Evolutionary conservation across 2,797 vertebrate species (phyloP).

Genomic region (Megalops cyprinoides): DNA sequence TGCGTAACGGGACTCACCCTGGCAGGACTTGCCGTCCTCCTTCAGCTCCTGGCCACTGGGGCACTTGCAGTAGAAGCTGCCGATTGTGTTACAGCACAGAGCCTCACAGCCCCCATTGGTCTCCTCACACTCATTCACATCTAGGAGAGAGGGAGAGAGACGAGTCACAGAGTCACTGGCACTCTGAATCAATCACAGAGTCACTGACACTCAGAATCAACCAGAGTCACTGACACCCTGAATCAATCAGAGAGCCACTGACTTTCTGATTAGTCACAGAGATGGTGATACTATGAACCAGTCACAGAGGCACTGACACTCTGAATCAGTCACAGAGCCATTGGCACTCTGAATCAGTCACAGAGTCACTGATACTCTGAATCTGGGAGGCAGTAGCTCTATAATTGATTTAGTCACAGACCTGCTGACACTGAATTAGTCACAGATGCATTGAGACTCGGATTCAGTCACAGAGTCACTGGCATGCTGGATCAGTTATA

Average conservation of each 20-base stretch:
- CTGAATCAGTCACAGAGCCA: not conserved
- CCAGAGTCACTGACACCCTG: too few species aligned
- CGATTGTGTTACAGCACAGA: constrained; percentile 82
- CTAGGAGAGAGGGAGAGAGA: constrained; percentile 52
- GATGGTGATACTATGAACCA: not conserved
- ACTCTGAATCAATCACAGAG: not conserved
- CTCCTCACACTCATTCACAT: constrained; percentile 79
- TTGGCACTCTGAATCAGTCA: not conserved
- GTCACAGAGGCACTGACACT: not conserved
- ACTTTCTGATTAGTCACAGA: not conserved
- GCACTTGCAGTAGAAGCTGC: constrained; percentile 85
- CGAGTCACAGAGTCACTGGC: constrained; percentile 22
- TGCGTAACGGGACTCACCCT: constrained; percentile 78
- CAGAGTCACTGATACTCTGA: not conserved
- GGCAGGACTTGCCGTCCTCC: constrained; percentile 74
- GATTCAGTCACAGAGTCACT: not conserved
- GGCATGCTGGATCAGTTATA: not conserved
- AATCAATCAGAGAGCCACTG: not conserved
- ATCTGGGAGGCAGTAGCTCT: not conserved
- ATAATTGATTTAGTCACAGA: not conserved
- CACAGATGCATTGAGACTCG: not conserved
- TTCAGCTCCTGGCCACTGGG: constrained; percentile 70
- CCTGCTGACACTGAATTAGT: too few species aligned
- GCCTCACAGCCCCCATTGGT: constrained; percentile 77
- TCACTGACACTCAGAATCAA: not conserved